Evolutionary conservation across 2,888 invertebrate species (phyloP), one percentile per base, ranked within the genome.

Genomic region (Daptonema setosum): DNA sequence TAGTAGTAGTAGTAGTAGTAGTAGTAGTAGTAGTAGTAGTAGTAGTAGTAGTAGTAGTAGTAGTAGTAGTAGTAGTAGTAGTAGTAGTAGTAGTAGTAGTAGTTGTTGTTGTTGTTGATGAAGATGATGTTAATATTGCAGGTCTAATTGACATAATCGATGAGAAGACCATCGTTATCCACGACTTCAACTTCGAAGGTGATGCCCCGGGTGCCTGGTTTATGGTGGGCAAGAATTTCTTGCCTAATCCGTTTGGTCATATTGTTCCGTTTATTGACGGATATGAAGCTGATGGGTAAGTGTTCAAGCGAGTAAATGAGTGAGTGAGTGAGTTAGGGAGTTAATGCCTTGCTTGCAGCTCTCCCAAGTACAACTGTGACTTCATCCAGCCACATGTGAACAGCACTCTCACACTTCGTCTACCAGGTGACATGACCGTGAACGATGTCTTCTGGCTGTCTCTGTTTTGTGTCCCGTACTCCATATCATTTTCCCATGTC

Each of bases 171-270:
- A 67, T 69, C 25, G 57, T 61, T 58, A 61, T 69, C 45, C 57
- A 59, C 14, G 63, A 68, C 29, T 67, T 69, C 53, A 59, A 60
- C 0, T 61, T 69, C 50, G 58, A 61, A 53, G 62, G 65, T 2
- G 62, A 65, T 25, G 68, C 66, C n/a, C 60, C 64, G 22, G 63
- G 67, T 1, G 61, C 65, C 5, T 69, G 69, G 69, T 67, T 69
- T 45, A 65, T 70, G 68, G 63, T 66, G 24, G 69, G 69, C 35
- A 65, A 64, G 53, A 67, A 66, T 29, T 60, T 69, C 20, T 56
- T 69, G 20, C 69, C 69, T 1, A 65, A 65, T 54, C 43, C 61
- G 2, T 61, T 60, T 30, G 69, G 69, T 17, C 60, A 65, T 30
- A 68, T 69, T 54, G 65, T 69, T 28, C 68, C 69, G 0, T 43